A percentile compares a stretch with the other conserved stretches of the same genome.
Evolutionary conservation across 2,888 invertebrate species (phyloP).

Genomic region (Cheilosia vulpina): DNA sequence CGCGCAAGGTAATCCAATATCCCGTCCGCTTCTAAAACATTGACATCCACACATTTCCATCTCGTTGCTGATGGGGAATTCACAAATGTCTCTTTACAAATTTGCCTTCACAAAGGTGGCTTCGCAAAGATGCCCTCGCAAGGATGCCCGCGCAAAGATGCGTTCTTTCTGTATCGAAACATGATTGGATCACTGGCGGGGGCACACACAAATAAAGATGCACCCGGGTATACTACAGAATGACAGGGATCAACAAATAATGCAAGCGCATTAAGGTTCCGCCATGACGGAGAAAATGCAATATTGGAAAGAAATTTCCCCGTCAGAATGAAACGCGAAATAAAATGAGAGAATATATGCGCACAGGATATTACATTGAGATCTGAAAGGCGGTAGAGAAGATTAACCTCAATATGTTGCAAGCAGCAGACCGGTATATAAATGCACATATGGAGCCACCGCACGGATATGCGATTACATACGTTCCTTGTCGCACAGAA

Average conservation of each 20-base stretch:
- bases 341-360: slow-evolving; percentile 50
- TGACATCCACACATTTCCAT: slow-evolving; percentile 30
- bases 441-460: slow-evolving; percentile 9
- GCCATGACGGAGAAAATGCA: slow-evolving; percentile 11
- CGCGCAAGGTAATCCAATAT: not conserved
- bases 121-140: no score
- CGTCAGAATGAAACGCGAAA: slow-evolving; percentile 32
- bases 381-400: slow-evolving; percentile 25
- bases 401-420: slow-evolving; percentile 59
- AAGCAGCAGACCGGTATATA: slow-evolving; percentile 44
- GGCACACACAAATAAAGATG: slow-evolving; percentile 40
- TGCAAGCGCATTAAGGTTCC: slow-evolving; percentile 59
- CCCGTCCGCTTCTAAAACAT: not conserved
- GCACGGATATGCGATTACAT: slow-evolving; percentile 39
- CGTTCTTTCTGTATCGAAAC: slow-evolving; percentile 27
- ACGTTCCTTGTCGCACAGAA: slow-evolving; percentile 13
- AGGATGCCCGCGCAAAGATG: slow-evolving; percentile 34
- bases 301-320: not conserved
- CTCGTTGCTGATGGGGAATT: not conserved
- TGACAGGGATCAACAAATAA: slow-evolving; percentile 69
- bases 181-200: slow-evolving; percentile 49
- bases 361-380: slow-evolving; percentile 6
- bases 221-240: slow-evolving; percentile 7
- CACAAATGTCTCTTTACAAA: slow-evolving; percentile 13
- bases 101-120: no score